Evolutionary conservation across 2,888 invertebrate genomes (phyloP).

Genomic region (Drosophila atripex): DNA sequence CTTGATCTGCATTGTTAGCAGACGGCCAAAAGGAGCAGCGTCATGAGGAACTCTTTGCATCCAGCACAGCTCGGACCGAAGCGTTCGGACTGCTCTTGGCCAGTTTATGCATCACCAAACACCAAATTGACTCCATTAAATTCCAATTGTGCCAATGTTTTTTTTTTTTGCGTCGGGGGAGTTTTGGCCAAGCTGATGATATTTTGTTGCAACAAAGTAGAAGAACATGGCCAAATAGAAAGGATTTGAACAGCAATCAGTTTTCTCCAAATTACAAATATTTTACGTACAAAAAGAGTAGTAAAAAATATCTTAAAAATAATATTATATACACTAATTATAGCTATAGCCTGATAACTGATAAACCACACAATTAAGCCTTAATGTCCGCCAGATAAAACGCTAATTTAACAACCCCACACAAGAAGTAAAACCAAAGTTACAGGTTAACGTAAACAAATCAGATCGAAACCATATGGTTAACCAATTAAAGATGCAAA

Average conservation of each 20-base stretch:
- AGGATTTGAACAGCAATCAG: not conserved
- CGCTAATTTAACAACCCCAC: slow-evolving; percentile 46
- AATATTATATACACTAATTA: not conserved
- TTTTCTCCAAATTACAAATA: too few relatives aligned
- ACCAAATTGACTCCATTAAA: slow-evolving; percentile 79
- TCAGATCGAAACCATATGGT: slow-evolving; percentile 40
- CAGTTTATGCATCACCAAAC: slow-evolving; percentile 75
- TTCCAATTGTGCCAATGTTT: slow-evolving; percentile 73
- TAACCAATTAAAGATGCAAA: slow-evolving; percentile 47
- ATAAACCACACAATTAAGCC: slow-evolving; percentile 33
- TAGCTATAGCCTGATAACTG: slow-evolving; percentile 17
- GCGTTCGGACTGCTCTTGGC: slow-evolving; percentile 55
- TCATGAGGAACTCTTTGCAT: slow-evolving; percentile 44
- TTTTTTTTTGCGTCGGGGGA: slow-evolving; percentile 7
- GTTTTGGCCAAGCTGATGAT: slow-evolving; percentile 4
- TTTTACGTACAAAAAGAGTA: too few relatives aligned
- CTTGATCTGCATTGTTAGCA: slow-evolving; percentile 79
- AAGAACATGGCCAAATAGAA: not conserved
- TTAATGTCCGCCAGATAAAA: slow-evolving; percentile 32
- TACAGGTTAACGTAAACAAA: slow-evolving; percentile 40
- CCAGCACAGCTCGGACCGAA: slow-evolving; percentile 59
- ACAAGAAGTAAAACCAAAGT: slow-evolving; percentile 29
- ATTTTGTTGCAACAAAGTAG: not conserved
- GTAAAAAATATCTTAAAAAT: not conserved
- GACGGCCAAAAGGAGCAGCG: slow-evolving; percentile 15